Evolutionary conservation across 23 tunicate species (phyloP).

Genomic region (Pegea sp.): DNA sequence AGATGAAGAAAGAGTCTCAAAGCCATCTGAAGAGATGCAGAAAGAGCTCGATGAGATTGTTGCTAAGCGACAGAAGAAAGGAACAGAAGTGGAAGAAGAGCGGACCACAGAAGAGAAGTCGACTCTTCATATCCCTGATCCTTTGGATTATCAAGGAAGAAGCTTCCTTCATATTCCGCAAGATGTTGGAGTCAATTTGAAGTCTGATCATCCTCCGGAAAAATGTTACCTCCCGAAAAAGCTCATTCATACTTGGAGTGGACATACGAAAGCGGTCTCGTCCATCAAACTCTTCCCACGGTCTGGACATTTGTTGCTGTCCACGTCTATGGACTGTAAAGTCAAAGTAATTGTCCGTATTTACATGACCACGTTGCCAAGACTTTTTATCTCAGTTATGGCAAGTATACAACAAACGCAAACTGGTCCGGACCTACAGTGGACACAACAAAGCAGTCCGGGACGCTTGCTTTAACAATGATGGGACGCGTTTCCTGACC

Average conservation of each 20-base stretch:
- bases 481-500: conserved; percentile 59
- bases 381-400: conserved; percentile 27
- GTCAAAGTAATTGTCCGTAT: conserved; percentile 28
- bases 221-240: conserved; percentile 89
- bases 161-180: conserved; percentile 81
- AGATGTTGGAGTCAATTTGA: conserved; percentile 84
- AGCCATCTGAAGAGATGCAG: conserved; percentile 62
- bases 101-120: conserved; percentile 63
- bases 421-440: conserved; percentile 57
- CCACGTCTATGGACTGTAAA: conserved; percentile 99
- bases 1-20: conserved; percentile 53
- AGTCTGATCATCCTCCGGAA: conserved; percentile 50
- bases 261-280: conserved; percentile 89
- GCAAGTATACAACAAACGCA: conserved; percentile 81
- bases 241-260: conserved; percentile 89
- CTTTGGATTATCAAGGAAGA: conserved; percentile 87
- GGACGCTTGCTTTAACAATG: conserved; percentile 49
- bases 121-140: conserved; percentile 64
- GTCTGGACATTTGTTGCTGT: conserved; percentile 87
- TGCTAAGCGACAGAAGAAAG: conserved; percentile 53
- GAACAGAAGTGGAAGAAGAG: conserved; percentile 38
- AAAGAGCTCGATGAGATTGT: conserved; percentile 71
- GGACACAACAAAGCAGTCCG: conserved; percentile 89
- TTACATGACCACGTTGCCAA: neutral
- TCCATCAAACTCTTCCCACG: conserved; percentile 65